Base-by-base conservation (phyloP, 2,797 vertebrate genomes). In the Perodicticus potto region DNA sequence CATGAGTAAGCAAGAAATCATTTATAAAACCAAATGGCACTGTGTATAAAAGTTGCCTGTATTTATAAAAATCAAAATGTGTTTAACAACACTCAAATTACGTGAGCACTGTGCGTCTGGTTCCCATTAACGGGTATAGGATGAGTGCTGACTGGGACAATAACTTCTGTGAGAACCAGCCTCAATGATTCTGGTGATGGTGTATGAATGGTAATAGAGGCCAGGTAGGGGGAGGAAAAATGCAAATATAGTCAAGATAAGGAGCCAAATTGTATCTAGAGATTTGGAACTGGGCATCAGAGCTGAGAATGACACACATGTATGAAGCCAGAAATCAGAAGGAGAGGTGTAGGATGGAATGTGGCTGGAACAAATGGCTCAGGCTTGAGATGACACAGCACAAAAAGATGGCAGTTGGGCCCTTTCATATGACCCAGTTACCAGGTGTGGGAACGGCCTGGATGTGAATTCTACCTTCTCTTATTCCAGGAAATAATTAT, bases 1-100 rank as follows among this genome's bases (percentile, higher is more conserved):
- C 17, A 45, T 14, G 27, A 67, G 32, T 37, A 82, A 90, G 57
- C 32, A 84, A 96, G 74, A 29, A 85, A 25, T 74, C 61, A 67
- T 76, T 90, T 84, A 32, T 74, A 78, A 73, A 89, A 45, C 9
- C 25, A 82, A 59, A 37, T 32, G 53, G 59, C 34, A 32, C 10
- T 53, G 10, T 23, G 14, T 86, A 73, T 63, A 90, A 88, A 80
- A 96, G 10, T 74, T 89, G 25, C 9, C 37, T 77, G 8, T 84
- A 65, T 91, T 86, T 83, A 17, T 92, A 70, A 78, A 96, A 89
- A 77, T 91, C 45, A 59, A 85, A 88, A 22, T 34, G 34, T 57
- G n/a, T 34, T 76, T 32, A 91, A 72, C 0, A 55, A 34, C 27
- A 53, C 63, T 73, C 69, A 40, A 53, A 83, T 78, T n/a, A 37